Evolutionary conservation across 2,113 vertebrate genomes (phyloP).

Genomic region (Pungitius pungitius): DNA sequence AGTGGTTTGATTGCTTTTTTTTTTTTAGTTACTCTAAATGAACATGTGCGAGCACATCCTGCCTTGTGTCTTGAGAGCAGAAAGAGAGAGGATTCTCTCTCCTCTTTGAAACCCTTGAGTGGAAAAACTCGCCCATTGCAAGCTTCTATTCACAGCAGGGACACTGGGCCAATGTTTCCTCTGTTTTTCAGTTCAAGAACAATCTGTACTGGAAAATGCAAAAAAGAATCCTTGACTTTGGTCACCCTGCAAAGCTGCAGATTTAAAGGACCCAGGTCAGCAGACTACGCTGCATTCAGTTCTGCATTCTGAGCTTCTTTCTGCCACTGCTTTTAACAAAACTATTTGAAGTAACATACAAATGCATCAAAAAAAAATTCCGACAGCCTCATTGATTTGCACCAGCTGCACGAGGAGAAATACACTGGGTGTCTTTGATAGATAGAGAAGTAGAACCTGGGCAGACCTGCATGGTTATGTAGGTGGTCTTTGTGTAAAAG

Average conservation of each 20-base stretch:
- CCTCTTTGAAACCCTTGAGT: conserved; percentile 31
- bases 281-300: conserved; percentile 64
- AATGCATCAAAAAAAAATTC: conserved; percentile 42
- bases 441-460: conserved; percentile 42
- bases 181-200: conserved; percentile 60
- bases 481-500: conserved; percentile 71
- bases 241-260: conserved; percentile 70
- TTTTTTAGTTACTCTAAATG: conserved; percentile 9
- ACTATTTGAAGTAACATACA: conserved; percentile 44
- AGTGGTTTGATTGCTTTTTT: conserved; percentile 11
- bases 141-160: conserved; percentile 38
- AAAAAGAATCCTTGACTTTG: conserved; percentile 69
- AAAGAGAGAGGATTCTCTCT: conserved; percentile 3
- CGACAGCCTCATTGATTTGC: conserved; percentile 34
- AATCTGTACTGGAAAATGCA: conserved; percentile 67
- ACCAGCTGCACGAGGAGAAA: conserved; percentile 33
- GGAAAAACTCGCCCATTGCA: conserved; percentile 46
- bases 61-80: conserved; percentile 13
- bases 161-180: conserved; percentile 57
- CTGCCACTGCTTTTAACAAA: conserved; percentile 30
- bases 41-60: neutral
- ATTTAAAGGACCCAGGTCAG: conserved; percentile 63
- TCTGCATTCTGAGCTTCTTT: conserved; percentile 46
- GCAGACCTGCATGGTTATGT: conserved; percentile 34
- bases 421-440: conserved; percentile 55